Evolutionary conservation across 1,140 invertebrate genomes (phyloP), one percentile per base, ranked within the genome.

Genomic region (Philotrypesis tridentata): DNA sequence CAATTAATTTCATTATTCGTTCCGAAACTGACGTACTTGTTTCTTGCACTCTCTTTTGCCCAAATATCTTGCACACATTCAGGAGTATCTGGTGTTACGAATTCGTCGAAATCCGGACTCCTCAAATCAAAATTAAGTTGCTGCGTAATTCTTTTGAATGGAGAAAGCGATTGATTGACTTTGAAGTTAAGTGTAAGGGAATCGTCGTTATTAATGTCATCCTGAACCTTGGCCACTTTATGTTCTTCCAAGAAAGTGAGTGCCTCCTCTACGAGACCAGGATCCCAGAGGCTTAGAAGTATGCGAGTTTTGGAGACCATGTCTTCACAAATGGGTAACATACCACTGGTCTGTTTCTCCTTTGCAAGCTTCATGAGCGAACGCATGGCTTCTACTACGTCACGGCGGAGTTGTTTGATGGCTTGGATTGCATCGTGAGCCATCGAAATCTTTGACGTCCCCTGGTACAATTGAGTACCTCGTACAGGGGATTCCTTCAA

Each of bases 181-280:
- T 88, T 89, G 27, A 90, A 89, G 5, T 90, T 87, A 7, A 90
- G 82, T 40, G 85, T 89, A 9, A 89, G 79, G 8, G 88, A 83
- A 43, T 87, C 86, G n/a, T 89, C 88, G 21, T 85, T 88, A 60
- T 86, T 88, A 1, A 80, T 55, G 33, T 89, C 87, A 12, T 91
- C 88, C 7, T 85, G 86, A 14, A 90, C 85, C 85, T 93, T 93
- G 0, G 94, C 90, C 8, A 94, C 89, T 87, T 94, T 94, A 86
- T 96, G 94, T 85, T 96, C 94, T 87, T 97, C 96, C 43, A 97
- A 93, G 86, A 96, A 96, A 17, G 94, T 94, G 65, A 97, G 92
- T 0, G 96, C 96, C 88, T 97, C 96, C 88, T 97, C 97, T 0
- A 97, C 95, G 27, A 97, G 91, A 14, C 94, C 94, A 0, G 96